phyloP scores from a whole-genome alignment of 30 jellyfish, hydroid and myxozoan species.

The Sanderia malayensis region DNA sequence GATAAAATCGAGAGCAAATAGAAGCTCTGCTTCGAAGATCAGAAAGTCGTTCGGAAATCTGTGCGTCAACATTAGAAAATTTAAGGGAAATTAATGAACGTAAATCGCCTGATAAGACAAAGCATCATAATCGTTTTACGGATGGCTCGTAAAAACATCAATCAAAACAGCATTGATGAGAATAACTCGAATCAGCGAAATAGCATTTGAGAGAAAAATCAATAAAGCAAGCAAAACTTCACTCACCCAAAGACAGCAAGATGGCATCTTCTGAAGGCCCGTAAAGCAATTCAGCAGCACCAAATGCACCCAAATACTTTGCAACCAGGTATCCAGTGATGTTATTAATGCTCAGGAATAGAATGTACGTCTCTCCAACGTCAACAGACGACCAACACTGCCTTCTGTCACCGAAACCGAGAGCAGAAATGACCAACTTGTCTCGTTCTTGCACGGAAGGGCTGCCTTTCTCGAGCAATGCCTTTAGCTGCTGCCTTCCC shows the following conservation, averaged over 20 bases:
- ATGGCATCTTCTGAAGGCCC: slow-evolving; percentile 81
- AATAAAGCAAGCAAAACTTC: neutral
- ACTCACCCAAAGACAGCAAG: slow-evolving; percentile 83
- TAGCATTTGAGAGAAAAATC: neutral
- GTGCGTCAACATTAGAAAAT: slow-evolving; percentile 27
- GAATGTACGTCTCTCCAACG: slow-evolving; percentile 84
- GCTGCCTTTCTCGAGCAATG: slow-evolving; percentile 59
- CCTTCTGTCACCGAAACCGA: slow-evolving; percentile 92
- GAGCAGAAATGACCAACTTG: slow-evolving; percentile 61
- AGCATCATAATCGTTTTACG: neutral
- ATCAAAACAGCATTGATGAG: neutral
- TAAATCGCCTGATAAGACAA: neutral
- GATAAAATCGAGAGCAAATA: slow-evolving; percentile 29
- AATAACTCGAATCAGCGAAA: neutral
- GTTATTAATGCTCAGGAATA: slow-evolving; percentile 75
- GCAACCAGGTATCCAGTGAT: slow-evolving; percentile 75
- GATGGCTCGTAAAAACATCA: neutral
- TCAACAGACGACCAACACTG: slow-evolving; percentile 93
- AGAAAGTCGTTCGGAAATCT: slow-evolving; percentile 46
- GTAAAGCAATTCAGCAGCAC: slow-evolving; percentile 94
- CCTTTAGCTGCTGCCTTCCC: slow-evolving; percentile 81
- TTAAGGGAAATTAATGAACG: slow-evolving; percentile 26
- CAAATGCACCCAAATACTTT: slow-evolving; percentile 89
- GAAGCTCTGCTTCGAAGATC: slow-evolving; percentile 9
- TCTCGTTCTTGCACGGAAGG: slow-evolving; percentile 66